Evolutionary conservation across 2,797 vertebrate genomes (phyloP), one percentile per base, ranked within the genome.

Genomic region (Myotis planiceps): DNA sequence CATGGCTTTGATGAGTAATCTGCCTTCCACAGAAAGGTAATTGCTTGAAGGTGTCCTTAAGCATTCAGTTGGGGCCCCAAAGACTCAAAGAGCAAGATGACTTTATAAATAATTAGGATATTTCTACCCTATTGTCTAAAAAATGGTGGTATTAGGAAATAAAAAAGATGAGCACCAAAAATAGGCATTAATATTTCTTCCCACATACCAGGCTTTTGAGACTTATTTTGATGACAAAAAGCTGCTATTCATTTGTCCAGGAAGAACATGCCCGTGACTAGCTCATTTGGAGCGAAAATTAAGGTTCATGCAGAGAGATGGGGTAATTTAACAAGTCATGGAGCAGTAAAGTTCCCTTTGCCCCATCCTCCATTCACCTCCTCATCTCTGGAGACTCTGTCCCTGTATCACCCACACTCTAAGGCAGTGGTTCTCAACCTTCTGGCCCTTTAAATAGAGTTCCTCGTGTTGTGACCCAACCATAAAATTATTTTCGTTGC

Each of bases 41-140:
- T 97, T 98, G 97, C 97, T 97, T 97, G 75, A 98, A 98, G 98
- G 98, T 96, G 74, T 96, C 84, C 93, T 96, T 95, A 96, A 97
- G 90, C 34, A 94, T 91, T 97, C 86, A 94, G 51, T 63, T 95
- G 72, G 27, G 18, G 18, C 4, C 25, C 16, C 14, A 39, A 84
- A 71, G 96, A 98, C 93, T 85, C 63, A 96, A 98, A 98, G 97
- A 96, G 90, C 96, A 97, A 98, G 96, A 98, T 83, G 94, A 96
- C 92, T 98, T 93, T 97, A 96, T 79, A 97, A 97, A 96, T 96
- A 97, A 97, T 95, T 97, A 92, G 94, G 60, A 51, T 42, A 74
- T 66, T 66, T 51, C 55, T 68, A 93, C 29, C 47, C 92, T 95
- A 88, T 82, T 92, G 86, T 96, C 94, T 92, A 97, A 71, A 96